Evolutionary conservation across 2,797 vertebrate species (phyloP).

Genomic region (Amphiprion clarkii): DNA sequence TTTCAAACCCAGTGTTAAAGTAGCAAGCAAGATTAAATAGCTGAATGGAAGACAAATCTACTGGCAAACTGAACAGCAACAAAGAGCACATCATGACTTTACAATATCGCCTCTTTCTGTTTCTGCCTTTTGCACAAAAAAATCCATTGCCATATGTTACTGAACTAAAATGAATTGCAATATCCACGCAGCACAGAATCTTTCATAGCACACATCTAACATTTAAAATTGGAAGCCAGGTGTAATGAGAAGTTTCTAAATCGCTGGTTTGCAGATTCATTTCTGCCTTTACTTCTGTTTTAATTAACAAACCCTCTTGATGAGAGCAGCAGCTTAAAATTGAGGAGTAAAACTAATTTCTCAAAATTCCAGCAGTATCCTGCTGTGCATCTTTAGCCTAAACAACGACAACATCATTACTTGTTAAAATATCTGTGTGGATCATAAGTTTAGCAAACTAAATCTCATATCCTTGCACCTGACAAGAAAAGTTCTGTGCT

Average conservation of each 20-base stretch:
- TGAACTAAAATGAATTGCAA: background rate
- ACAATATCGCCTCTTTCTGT: background rate
- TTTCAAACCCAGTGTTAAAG: constrained; percentile 15
- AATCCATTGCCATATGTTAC: too few relatives aligned
- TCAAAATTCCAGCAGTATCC: background rate
- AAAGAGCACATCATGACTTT: background rate
- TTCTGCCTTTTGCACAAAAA: too few relatives aligned
- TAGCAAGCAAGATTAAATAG: background rate
- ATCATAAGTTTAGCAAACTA: background rate
- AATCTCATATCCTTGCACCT: constrained; percentile 7
- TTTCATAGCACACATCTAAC: background rate
- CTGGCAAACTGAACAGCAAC: background rate
- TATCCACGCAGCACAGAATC: background rate
- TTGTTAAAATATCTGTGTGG: background rate
- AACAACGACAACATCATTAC: background rate
- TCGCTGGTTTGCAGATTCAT: background rate
- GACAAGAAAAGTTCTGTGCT: background rate
- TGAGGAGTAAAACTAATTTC: background rate
- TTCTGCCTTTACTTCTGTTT: background rate
- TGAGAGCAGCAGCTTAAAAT: background rate
- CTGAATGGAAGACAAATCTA: constrained; percentile 8
- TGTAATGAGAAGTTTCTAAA: background rate
- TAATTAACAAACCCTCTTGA: background rate
- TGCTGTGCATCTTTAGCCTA: background rate
- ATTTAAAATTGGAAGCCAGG: background rate